Conservation (phyloP, 2,797 vertebrate species). For the Chelon auratus region DNA sequence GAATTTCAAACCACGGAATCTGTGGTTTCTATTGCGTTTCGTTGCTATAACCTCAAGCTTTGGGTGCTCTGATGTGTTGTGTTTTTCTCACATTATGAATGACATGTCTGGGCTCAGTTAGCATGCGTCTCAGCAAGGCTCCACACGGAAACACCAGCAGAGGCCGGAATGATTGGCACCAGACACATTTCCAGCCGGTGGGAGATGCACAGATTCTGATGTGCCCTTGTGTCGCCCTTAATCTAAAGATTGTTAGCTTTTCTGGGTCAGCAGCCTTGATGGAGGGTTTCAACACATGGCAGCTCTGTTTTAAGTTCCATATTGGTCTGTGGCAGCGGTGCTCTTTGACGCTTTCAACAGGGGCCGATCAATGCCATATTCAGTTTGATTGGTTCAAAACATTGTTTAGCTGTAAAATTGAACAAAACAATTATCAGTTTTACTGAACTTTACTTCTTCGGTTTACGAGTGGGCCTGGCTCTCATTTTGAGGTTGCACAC, state of each 20-base stretch:
- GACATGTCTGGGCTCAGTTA: constrained; percentile 13
- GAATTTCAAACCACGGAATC: not conserved
- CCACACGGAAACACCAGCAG: constrained; percentile 17
- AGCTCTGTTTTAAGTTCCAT: constrained; percentile 40
- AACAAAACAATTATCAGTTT: constrained; percentile 59
- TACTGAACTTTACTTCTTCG: constrained; percentile 57
- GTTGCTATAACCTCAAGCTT: constrained; percentile 7
- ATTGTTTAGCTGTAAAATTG: constrained; percentile 48
- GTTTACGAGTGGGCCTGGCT: constrained; percentile 64
- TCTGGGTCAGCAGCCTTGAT: constrained; percentile 26
- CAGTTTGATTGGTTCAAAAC: constrained; percentile 58
- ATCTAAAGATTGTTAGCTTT: constrained; percentile 37
- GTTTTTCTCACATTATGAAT: constrained; percentile 24
- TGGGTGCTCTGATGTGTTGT: constrained; percentile 4
- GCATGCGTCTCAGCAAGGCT: constrained; percentile 6
- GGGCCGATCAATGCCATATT: constrained; percentile 36
- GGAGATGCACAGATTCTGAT: constrained; percentile 21
- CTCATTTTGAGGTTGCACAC: constrained; percentile 67
- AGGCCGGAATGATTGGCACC: constrained; percentile 31
- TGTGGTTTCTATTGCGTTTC: constrained; percentile 16
- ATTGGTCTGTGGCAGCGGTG: constrained; percentile 41
- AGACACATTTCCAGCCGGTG: constrained; percentile 18
- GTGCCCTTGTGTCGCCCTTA: constrained; percentile 6
- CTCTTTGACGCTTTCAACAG: constrained; percentile 42
- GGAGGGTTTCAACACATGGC: constrained; percentile 55